These are phyloP conservation scores for Rhabdornis inornatus DNA, from an alignment of 2,113 vertebrate species.

Conservation along the genomic window DNA sequence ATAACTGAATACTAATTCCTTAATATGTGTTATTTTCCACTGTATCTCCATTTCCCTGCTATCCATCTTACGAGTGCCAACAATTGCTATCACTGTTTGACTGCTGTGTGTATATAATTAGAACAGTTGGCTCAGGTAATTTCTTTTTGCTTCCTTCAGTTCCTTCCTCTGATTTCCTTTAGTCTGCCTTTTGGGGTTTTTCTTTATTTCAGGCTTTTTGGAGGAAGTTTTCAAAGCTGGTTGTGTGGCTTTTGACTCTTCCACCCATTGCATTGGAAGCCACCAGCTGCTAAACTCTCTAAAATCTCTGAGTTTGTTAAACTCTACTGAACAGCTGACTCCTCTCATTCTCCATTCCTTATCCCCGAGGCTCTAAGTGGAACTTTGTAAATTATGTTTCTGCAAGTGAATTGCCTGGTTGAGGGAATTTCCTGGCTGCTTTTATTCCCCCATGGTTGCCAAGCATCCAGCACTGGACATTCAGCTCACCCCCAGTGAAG, in stretches of 20 bases:
- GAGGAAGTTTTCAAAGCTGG: not conserved
- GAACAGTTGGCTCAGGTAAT: slow-evolving; percentile 40
- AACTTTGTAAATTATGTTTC: not conserved
- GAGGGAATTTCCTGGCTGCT: not conserved
- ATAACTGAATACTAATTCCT: slow-evolving; percentile 3
- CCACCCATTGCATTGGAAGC: not conserved
- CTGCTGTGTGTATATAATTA: slow-evolving; percentile 52
- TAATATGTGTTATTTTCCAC: slow-evolving; percentile 31
- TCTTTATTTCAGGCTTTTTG: not conserved
- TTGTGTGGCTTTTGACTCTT: not conserved
- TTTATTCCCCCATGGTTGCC: not conserved
- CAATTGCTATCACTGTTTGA: not conserved
- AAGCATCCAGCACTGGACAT: not conserved
- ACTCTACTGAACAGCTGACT: not conserved
- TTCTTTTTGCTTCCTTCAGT: slow-evolving; percentile 20
- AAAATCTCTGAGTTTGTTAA: not conserved
- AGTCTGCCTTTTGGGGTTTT: not conserved
- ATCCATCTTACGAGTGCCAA: not conserved
- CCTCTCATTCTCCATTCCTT: not conserved
- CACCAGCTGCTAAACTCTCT: not conserved
- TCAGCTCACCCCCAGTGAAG: not conserved
- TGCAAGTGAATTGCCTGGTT: not conserved
- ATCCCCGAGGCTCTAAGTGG: not conserved
- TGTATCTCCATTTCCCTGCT: not conserved
- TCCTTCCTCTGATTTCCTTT: not conserved